Percentiles rank a stretch among this genome's conserved stretches.
These are phyloP conservation scores for Cyclura pinguis DNA, from an alignment of 2,797 vertebrate species.

Conservation along the genomic window DNA sequence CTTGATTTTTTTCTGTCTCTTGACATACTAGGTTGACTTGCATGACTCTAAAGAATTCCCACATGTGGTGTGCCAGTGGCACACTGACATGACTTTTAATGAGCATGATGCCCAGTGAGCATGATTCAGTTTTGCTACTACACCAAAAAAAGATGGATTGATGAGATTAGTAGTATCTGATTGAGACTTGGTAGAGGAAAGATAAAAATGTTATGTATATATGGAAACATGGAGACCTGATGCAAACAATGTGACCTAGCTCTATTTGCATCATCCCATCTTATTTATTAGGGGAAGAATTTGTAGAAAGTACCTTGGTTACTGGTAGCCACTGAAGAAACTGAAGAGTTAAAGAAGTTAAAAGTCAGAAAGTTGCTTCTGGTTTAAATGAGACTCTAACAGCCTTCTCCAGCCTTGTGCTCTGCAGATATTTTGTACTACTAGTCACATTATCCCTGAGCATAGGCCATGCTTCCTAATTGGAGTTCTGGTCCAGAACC, in stretches of 20 bases:
- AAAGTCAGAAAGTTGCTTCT: not conserved
- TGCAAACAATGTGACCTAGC: not conserved
- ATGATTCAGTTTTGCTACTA: not conserved
- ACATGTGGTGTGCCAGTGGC: not conserved
- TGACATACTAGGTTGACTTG: conserved; percentile 23
- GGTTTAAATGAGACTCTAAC: not conserved
- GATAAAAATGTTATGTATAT: not conserved
- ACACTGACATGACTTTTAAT: not conserved
- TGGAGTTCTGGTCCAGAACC: not conserved
- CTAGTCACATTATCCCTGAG: not conserved
- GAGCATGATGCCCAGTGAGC: not conserved
- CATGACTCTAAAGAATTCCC: conserved; percentile 14
- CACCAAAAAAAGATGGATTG: not conserved
- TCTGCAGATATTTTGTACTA: not conserved
- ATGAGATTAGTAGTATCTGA: not conserved
- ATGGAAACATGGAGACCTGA: not conserved
- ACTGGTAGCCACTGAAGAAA: not conserved
- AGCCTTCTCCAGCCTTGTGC: not conserved
- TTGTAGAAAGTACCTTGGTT: not conserved
- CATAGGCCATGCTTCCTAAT: not conserved
- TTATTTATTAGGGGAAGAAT: not conserved
- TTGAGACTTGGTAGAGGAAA: not conserved
- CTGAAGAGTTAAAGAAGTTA: not conserved
- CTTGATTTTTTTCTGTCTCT: conserved; percentile 62
- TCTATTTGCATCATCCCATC: not conserved